A percentile compares a stretch with the other conserved stretches of the same genome.
Evolutionary conservation across 2,113 vertebrate species (phyloP).

Genomic region (Anhinga anhinga): DNA sequence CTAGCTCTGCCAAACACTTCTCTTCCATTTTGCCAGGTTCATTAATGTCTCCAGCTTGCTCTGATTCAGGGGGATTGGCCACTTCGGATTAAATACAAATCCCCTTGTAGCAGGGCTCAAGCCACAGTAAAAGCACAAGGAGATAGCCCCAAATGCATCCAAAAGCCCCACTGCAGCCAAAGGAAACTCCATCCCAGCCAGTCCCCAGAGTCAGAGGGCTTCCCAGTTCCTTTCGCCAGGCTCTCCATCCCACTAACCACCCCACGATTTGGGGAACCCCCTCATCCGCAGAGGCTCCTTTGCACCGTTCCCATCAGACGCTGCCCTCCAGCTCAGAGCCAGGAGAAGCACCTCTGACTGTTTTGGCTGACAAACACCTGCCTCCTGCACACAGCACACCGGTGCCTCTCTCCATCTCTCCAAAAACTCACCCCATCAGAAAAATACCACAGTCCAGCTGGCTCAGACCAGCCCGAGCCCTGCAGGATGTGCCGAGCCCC

Average conservation of each 20-base stretch:
- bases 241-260: fast-evolving
- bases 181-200: neutral
- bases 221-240: neutral
- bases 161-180: neutral
- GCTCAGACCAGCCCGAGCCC: neutral
- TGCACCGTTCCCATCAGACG: fast-evolving
- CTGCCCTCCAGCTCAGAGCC: neutral
- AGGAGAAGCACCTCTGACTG: fast-evolving
- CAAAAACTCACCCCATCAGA: neutral
- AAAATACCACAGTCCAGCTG: fast-evolving
- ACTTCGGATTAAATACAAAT: neutral
- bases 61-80: neutral
- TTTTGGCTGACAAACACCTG: fast-evolving
- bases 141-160: fast-evolving
- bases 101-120: neutral
- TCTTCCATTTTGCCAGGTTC: neutral
- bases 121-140: neutral
- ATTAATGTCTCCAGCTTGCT: neutral
- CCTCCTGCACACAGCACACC: fast-evolving
- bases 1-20: neutral
- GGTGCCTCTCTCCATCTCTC: fast-evolving
- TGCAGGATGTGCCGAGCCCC: neutral
- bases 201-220: neutral
- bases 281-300: neutral
- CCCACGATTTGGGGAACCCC: fast-evolving